Evolutionary conservation across 1,140 invertebrate genomes (phyloP).

Genomic region (Pachyrhynchus sulphureomaculatus): DNA sequence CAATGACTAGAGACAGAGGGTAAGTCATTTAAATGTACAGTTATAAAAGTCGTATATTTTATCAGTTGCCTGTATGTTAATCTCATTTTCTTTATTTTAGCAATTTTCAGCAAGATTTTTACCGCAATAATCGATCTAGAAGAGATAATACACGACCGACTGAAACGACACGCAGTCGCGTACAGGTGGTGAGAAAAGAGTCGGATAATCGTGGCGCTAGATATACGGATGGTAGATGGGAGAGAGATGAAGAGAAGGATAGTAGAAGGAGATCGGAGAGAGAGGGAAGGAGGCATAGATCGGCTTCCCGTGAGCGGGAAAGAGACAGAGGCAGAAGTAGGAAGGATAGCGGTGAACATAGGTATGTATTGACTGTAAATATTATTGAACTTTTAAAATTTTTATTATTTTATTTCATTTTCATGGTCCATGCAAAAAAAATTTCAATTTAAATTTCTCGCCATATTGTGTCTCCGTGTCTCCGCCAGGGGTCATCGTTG

Average conservation of each 20-base stretch:
- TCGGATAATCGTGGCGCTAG: neutral
- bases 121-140: conserved; percentile 7
- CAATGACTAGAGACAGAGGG: conserved; percentile 19
- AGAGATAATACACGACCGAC: conserved; percentile 11
- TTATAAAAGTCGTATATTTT: too few species aligned
- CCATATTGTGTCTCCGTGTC: too few species aligned
- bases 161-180: conserved; percentile 21
- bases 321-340: neutral
- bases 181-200: conserved; percentile 17
- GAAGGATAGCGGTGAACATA: neutral
- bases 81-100: neutral
- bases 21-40: neutral
- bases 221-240: neutral
- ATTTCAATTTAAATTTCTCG: too few species aligned
- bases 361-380: neutral
- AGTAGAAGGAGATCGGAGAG: neutral
- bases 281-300: neutral
- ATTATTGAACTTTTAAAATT: neutral
- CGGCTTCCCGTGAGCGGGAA: conserved; percentile 1
- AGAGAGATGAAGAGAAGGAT: conserved; percentile 1
- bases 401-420: neutral
- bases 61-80: too few species aligned
- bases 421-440: too few species aligned
- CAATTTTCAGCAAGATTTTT: neutral
- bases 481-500: too few species aligned